Base-by-base conservation (phyloP, 2,888 invertebrate genomes). In the Orchesellides sinensis region DNA sequence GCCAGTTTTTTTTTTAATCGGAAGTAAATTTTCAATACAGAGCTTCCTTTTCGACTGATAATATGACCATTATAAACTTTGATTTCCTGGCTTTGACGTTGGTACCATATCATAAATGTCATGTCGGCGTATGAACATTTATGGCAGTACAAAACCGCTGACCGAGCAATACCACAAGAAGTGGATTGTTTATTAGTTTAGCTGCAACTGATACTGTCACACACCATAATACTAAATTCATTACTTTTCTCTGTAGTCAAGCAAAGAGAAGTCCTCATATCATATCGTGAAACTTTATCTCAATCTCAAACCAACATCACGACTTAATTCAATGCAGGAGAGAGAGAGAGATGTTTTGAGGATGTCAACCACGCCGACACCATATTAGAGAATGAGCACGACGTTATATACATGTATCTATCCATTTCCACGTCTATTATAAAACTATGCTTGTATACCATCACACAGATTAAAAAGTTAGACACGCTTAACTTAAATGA, bases 391-490 rank as follows among this genome's bases (percentile, higher is more conserved):
- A 47, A 47, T 3, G 17, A 8, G 6, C n/a, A 4, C 47, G 17
- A 14, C 47, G 17, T 5, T 47, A 47, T 14, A 17, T 47, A 47
- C 10, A 3, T 47, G 47, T n/a, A n/a, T n/a, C n/a, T n/a, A n/a
- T n/a, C n/a, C n/a, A n/a, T n/a, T n/a, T n/a, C n/a, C n/a, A n/a
- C n/a, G n/a, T n/a, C n/a, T n/a, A n/a, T n/a, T n/a, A n/a, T n/a
- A n/a, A n/a, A n/a, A n/a, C n/a, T n/a, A n/a, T n/a, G n/a, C n/a
- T n/a, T n/a, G 6, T 10, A 52, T 59, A n/a, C 47, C 49, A 29
- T 68, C 17, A 68, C 29, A 49, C n/a, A 68, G 68, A 77, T 77
- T 77, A 77, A 77, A 77, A 77, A 68, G 66, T 77, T 77, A 77
- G 77, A 59, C 54, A 54, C 61, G 66, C 65, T 61, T 63, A 61